These are phyloP conservation scores for Tauraco hartlaubi DNA, from an alignment of 2,797 vertebrate species.

Conservation along the genomic window DNA sequence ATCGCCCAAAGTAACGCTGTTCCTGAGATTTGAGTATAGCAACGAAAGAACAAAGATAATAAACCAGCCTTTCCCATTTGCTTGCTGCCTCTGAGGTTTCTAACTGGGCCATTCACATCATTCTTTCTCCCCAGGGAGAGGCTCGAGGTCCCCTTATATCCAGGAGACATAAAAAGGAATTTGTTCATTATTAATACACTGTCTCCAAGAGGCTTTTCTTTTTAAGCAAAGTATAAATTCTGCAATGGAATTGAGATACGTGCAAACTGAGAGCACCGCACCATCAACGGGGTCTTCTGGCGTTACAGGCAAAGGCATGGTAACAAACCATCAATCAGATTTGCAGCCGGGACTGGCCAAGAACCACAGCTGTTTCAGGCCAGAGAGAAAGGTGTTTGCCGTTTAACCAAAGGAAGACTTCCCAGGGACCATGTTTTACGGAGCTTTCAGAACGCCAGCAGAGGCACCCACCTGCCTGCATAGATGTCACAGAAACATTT, in stretches of 20 bases:
- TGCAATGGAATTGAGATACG: not conserved
- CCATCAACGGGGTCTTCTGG: fast-evolving
- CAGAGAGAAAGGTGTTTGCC: not conserved
- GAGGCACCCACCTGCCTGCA: not conserved
- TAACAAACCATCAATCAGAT: not conserved
- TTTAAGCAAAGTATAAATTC: not conserved
- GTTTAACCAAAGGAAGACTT: not conserved
- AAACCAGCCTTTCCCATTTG: not conserved
- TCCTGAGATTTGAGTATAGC: not conserved
- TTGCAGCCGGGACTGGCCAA: not conserved
- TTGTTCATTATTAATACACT: conserved; percentile 8
- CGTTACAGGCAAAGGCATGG: fast-evolving
- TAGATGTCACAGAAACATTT: not conserved
- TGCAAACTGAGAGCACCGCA: not conserved
- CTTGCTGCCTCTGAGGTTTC: not conserved
- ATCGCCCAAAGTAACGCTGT: not conserved
- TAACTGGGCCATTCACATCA: not conserved
- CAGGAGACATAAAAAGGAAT: conserved; percentile 34
- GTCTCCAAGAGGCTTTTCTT: not conserved
- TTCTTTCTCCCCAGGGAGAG: not conserved
- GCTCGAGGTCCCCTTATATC: not conserved
- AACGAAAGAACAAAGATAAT: not conserved
- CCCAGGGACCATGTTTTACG: not conserved
- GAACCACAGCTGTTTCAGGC: not conserved
- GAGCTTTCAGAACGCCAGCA: not conserved